A percentile compares a stretch with the other conserved stretches of the same genome.
These are phyloP conservation scores for Coturnix japonica DNA, from an alignment of 2,113 vertebrate species.

Conservation along the genomic window DNA sequence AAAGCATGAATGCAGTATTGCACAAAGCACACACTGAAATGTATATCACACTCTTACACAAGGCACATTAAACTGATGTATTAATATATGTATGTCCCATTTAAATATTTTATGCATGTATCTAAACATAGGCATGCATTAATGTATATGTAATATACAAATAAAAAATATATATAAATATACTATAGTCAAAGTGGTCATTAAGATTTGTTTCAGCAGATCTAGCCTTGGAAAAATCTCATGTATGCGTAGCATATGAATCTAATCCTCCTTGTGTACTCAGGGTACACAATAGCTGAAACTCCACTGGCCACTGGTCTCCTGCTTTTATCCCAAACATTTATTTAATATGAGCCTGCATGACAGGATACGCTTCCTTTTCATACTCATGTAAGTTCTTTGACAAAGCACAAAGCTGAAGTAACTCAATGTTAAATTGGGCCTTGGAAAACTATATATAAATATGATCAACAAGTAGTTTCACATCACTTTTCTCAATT, in stretches of 20 bases:
- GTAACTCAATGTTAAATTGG: background rate
- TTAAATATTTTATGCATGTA: background rate
- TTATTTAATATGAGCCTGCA: background rate
- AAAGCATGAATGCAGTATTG: background rate
- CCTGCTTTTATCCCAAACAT: background rate
- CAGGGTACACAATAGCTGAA: background rate
- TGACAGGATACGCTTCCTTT: background rate
- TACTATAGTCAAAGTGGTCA: background rate
- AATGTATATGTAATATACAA: background rate
- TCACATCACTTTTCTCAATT: slow-evolving; percentile 19
- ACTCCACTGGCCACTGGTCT: background rate
- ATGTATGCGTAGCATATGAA: background rate
- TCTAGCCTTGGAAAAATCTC: background rate
- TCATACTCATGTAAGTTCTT: background rate
- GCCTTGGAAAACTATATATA: background rate
- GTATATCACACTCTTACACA: background rate
- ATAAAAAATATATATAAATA: slow-evolving; percentile 21
- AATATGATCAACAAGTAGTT: slow-evolving; percentile 51
- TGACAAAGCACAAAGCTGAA: slow-evolving; percentile 10
- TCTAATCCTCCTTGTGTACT: fast-evolving
- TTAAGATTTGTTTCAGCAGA: background rate
- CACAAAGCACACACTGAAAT: slow-evolving; percentile 8
- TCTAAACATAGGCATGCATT: slow-evolving; percentile 12
- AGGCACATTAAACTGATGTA: background rate
- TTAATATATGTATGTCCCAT: background rate